Evolutionary conservation across 2,888 invertebrate species (phyloP), one percentile per base, ranked within the genome.

Genomic region (Nematopogon swammerdamellus): DNA sequence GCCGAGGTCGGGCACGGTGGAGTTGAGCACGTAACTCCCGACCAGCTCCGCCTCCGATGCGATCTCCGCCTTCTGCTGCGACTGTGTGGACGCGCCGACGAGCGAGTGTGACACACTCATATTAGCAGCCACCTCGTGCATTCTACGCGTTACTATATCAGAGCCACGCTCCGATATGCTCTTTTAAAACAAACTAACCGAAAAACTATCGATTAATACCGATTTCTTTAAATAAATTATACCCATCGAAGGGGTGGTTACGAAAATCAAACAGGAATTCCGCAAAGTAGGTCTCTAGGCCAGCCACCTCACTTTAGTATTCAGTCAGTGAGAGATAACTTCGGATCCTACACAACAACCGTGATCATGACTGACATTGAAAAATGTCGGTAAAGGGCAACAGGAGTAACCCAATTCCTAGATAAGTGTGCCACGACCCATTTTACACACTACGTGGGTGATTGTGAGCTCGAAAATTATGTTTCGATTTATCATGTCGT

Each of bases 241-340:
- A 36, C 36, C 36, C 36, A 36, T 36, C 36, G 4, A 14, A 36
- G n/a, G 36, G 36, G 36, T 36, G 4, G n/a, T 65, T 70, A 70
- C 68, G 65, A 70, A 53, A 70, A 71, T 65, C 68, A 67, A 68
- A 63, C 68, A 67, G 64, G 67, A 67, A 65, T 64, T 36, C 36
- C 36, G 14, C 72, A 88, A 89, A 88, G 87, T 89, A 89, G 89
- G 89, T 89, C 88, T 89, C 85, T 89, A 88, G 89, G 89, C 87
- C 89, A 89, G 89, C 87, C 89, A 89, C 88, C 88, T 86, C 86
- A 86, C 87, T 87, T 86, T 84, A 85, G 84, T 86, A 86, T 84
- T 85, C 82, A 83, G 84, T 75, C 75, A 25, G 25, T 25, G 5
- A 14, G 72, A 85, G 85, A 83, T 83, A 80, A 85, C 85, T 85